phyloP scores from a whole-genome alignment of 2,888 invertebrate species.

The Agrenia bidenticulata region DNA sequence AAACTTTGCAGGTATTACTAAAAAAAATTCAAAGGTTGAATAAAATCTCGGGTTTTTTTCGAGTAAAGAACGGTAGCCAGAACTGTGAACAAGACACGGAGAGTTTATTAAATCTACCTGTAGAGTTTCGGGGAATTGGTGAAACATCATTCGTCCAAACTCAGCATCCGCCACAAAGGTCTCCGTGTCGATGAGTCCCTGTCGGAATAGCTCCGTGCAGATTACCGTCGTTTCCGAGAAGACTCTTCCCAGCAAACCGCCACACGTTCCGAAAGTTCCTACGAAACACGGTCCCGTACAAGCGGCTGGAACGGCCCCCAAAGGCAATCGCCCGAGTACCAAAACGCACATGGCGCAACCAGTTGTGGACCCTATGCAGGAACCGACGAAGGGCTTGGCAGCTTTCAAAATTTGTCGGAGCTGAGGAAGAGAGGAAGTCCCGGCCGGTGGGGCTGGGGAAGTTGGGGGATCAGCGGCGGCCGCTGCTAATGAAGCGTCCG shows the following conservation, averaged over 20 bases:
- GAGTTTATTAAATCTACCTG: too few species aligned
- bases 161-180: constrained; percentile 52
- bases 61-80: too few species aligned
- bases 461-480: constrained; percentile 22
- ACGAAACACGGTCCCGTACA: constrained; percentile 53
- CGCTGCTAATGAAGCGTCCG: constrained; percentile 22
- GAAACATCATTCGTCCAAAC: constrained; percentile 45
- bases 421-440: constrained; percentile 45
- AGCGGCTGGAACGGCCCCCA: constrained; percentile 47
- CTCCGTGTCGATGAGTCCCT: constrained; percentile 51
- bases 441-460: constrained; percentile 27
- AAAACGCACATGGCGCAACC: constrained; percentile 51
- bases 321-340: constrained; percentile 48
- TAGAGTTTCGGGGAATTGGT: constrained; percentile 46
- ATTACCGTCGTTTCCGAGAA: constrained; percentile 53
- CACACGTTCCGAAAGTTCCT: constrained; percentile 51
- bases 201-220: constrained; percentile 53
- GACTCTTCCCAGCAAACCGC: constrained; percentile 46
- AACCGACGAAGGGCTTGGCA: constrained; percentile 51
- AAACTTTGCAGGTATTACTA: too few species aligned
- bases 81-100: too few species aligned
- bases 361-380: constrained; percentile 49
- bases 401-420: constrained; percentile 50
- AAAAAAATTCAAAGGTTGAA: too few species aligned
- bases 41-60: too few species aligned